phyloP scores from a whole-genome alignment of 2,888 invertebrate genomes.

The Drosophila cognata region DNA sequence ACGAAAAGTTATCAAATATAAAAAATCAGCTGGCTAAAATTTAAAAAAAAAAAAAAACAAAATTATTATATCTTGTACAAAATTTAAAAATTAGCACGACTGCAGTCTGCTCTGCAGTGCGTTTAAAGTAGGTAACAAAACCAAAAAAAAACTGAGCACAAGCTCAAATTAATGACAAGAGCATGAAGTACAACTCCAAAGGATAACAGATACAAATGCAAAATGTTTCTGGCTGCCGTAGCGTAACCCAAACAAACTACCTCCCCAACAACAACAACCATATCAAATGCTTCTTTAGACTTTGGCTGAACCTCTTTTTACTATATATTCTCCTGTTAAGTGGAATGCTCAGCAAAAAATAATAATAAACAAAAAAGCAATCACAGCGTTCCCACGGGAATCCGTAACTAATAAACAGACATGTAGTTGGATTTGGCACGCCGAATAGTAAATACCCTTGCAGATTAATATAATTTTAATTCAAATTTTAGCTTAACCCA shows the following conservation, averaged over 20 bases:
- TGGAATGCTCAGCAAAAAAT: slow-evolving; percentile 21
- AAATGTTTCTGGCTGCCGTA: slow-evolving; percentile 48
- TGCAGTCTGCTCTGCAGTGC: slow-evolving; percentile 50
- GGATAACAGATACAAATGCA: slow-evolving; percentile 35
- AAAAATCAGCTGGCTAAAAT: slow-evolving; percentile 56
- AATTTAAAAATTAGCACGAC: slow-evolving; percentile 49
- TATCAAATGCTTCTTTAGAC: slow-evolving; percentile 63
- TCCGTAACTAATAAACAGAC: slow-evolving; percentile 1
- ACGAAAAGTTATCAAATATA: slow-evolving; percentile 45
- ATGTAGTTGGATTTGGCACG: slow-evolving; percentile 13
- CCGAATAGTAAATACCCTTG: slow-evolving; percentile 35
- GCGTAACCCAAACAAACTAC: slow-evolving; percentile 25
- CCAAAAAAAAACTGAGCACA: slow-evolving; percentile 38
- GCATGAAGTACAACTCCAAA: slow-evolving; percentile 64
- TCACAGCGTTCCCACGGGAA: not conserved
- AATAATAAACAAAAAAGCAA: slow-evolving; percentile 1
- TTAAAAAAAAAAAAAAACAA: slow-evolving; percentile 41
- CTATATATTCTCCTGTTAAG: slow-evolving; percentile 18
- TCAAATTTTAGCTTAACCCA: not conserved
- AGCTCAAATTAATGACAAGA: slow-evolving; percentile 42
- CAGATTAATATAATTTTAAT: not conserved
- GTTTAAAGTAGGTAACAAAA: slow-evolving; percentile 70
- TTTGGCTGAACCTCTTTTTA: slow-evolving; percentile 75
- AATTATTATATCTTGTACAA: slow-evolving; percentile 65
- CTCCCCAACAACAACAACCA: slow-evolving; percentile 26